A percentile compares a stretch with the other conserved stretches of the same genome.
Conservation (phyloP, 2,113 vertebrate species). For the Raja brachyura region DNA sequence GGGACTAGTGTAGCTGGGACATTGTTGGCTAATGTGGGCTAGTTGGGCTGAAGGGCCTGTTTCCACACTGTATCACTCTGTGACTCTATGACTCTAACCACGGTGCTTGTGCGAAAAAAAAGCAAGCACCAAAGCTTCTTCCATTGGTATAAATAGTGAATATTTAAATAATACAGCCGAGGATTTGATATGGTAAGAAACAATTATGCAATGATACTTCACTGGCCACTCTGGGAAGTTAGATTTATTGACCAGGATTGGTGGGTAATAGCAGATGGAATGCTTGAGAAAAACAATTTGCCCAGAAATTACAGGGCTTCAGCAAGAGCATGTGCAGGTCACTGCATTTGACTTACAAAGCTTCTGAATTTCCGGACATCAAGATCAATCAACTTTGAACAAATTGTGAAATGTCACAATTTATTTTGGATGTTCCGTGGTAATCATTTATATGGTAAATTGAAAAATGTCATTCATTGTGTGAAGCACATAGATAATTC, state of each 20-base stretch:
- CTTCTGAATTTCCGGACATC: neutral
- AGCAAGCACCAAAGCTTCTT: neutral
- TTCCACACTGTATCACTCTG: too few species aligned
- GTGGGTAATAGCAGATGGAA: neutral
- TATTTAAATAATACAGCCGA: neutral
- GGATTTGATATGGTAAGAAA: neutral
- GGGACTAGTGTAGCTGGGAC: too few species aligned
- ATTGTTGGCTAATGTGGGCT: too few species aligned
- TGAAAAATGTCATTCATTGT: neutral
- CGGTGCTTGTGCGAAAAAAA: too few species aligned
- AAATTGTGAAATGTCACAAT: neutral
- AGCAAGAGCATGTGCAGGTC: neutral
- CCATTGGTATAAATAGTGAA: neutral
- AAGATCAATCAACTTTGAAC: neutral
- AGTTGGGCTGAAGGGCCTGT: too few species aligned
- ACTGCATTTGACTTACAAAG: too few species aligned
- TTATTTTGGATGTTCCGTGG: neutral
- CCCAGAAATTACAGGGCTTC: neutral
- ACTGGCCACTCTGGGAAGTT: neutral
- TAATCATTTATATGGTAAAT: neutral
- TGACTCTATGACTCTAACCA: too few species aligned
- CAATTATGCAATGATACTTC: constrained; percentile 13
- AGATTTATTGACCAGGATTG: neutral
- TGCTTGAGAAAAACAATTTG: constrained; percentile 11
- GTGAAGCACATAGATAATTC: neutral